Base-by-base conservation (phyloP, 2,888 invertebrate species). In the Trissolcus brochymenae region DNA sequence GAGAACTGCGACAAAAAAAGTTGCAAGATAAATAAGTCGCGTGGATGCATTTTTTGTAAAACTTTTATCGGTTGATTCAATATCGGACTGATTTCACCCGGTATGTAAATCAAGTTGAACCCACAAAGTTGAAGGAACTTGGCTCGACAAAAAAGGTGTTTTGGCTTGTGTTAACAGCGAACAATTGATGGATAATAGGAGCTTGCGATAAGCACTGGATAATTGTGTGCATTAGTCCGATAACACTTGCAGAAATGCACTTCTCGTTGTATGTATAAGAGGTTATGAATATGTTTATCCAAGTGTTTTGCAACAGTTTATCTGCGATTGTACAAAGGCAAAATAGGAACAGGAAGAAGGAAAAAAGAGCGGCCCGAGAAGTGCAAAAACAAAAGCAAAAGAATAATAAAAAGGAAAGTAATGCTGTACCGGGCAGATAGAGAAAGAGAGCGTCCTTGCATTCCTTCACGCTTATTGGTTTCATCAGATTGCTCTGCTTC, bases 381-480 rank as follows among this genome's bases (percentile, higher is more conserved):
- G 68, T 65, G 53, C 40, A 76, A 75, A 65, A 59, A 60, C 73
- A 67, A 74, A 70, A 73, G 64, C 62, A 50, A 66, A 76, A 62
- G 76, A 59, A 76, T 29, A 65, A 74, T 71, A 79, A 62, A 74
- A 78, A 75, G 74, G 74, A 72, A 66, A 79, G 78, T 78, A 79
- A 77, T 64, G 73, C 72, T 56, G 59, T 73, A 71, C 53, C 72
- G 76, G 79, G 74, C 74, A 80, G 78, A 76, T 66, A 76, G 79
- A 79, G 79, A 78, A 79, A 75, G 76, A 73, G 57, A 80, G 66
- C 62, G 70, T 79, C 70, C 79, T 77, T 77, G 60, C 84, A 88
- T 88, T 88, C 87, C 87, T 85, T 87, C 87, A 86, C 87, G 87
- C 84, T 87, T 86, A 87, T 88, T 87, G 87, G 86, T 88, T 88